These are phyloP conservation scores for Empidonax traillii DNA, from an alignment of 2,113 vertebrate genomes.

Conservation along the genomic window DNA sequence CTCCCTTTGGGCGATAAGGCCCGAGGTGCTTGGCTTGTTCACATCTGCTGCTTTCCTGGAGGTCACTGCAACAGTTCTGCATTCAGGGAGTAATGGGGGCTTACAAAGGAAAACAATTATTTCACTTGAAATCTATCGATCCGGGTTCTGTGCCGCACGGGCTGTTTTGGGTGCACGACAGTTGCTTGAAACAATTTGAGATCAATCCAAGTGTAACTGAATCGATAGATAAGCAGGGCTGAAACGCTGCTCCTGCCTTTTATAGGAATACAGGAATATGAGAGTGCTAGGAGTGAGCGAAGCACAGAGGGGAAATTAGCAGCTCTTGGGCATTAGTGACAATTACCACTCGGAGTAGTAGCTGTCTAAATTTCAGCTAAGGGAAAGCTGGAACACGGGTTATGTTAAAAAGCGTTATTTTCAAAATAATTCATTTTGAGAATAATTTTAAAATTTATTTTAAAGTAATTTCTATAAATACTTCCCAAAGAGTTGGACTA, in stretches of 20 bases:
- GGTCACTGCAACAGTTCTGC: conserved; percentile 73
- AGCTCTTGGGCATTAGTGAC: not conserved
- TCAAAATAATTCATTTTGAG: too few species aligned
- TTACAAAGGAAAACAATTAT: conserved; percentile 78
- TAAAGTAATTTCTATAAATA: not conserved
- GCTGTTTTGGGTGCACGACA: conserved; percentile 68
- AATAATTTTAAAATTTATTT: too few species aligned
- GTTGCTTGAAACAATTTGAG: conserved; percentile 67
- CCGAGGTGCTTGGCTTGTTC: conserved; percentile 63
- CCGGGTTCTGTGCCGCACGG: conserved; percentile 64
- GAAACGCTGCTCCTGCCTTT: conserved; percentile 6
- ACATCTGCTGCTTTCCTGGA: conserved; percentile 78
- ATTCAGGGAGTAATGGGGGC: conserved; percentile 72
- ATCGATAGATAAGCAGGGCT: conserved; percentile 49
- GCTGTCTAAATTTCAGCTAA: not conserved
- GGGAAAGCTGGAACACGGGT: not conserved
- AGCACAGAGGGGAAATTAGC: not conserved
- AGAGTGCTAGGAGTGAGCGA: not conserved
- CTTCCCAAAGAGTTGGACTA: not conserved
- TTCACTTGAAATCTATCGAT: conserved; percentile 76
- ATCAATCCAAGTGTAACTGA: conserved; percentile 68
- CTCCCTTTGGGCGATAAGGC: conserved; percentile 71
- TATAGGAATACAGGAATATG: not conserved
- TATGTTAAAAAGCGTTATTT: too few species aligned
- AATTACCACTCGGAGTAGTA: not conserved